Percentiles rank a stretch among this genome's conserved stretches.
phyloP scores from a whole-genome alignment of 2,888 invertebrate genomes.

The Tricholauxania praeusta region DNA sequence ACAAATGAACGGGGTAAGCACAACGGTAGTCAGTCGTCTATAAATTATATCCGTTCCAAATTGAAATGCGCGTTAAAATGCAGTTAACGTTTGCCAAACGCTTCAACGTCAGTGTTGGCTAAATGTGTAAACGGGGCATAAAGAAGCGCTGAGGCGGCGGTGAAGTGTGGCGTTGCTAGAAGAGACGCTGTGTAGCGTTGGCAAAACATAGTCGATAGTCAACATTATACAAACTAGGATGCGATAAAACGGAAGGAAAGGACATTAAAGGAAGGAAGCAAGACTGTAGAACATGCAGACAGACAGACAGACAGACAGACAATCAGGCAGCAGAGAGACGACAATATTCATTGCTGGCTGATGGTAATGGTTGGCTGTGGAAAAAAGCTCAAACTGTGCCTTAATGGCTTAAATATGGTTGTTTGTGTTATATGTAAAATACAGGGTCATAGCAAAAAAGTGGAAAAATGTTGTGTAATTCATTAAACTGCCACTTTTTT shows the following conservation, averaged over 20 bases:
- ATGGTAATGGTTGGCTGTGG: no score
- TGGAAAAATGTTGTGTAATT: no score
- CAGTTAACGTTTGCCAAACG: slow-evolving; percentile 61
- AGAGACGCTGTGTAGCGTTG: neutral
- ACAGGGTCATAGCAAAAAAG: no score
- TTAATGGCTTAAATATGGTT: no score
- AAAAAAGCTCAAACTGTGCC: no score
- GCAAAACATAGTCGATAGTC: slow-evolving; percentile 13
- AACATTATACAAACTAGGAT: slow-evolving; percentile 27
- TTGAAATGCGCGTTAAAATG: slow-evolving; percentile 67
- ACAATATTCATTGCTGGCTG: no score
- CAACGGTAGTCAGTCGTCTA: slow-evolving; percentile 62
- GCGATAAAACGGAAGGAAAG: slow-evolving; percentile 46
- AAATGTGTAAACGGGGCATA: neutral
- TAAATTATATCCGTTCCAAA: slow-evolving; percentile 67
- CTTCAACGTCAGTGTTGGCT: neutral
- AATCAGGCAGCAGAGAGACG: neutral
- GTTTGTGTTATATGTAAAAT: no score
- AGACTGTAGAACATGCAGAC: slow-evolving; percentile 17
- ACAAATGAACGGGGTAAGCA: slow-evolving; percentile 35
- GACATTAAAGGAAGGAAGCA: slow-evolving; percentile 46
- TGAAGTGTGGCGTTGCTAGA: neutral
- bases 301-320: slow-evolving; percentile 5
- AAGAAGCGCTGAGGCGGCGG: neutral
- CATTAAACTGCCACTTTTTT: no score